Base-by-base conservation (phyloP, 2,888 invertebrate genomes). In the Sminthurinus aureus region DNA sequence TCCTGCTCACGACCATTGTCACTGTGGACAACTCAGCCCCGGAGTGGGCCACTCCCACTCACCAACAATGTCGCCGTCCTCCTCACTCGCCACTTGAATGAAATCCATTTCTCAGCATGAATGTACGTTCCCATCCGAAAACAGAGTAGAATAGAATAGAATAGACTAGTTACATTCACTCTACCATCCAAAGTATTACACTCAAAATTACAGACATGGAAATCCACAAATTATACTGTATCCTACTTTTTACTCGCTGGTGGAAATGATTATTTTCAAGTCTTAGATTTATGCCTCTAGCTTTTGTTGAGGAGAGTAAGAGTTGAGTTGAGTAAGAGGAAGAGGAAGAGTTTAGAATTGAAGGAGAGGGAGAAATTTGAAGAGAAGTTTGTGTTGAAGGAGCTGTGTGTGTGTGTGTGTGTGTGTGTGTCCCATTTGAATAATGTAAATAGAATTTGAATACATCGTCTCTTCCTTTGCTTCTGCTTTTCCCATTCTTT, bases 61-160 rank as follows among this genome's bases (percentile, higher is more conserved):
- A n/a, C 6, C 15, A n/a, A 69, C 69, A 24, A 69, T 50, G 51
- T n/a, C 50, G 9, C 8, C 67, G 1, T 20, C 26, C 58, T 76
- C 76, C 24, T 24, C 58, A 24, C 11, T 76, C 76, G 2, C n/a
- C 20, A 24, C 38, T 76, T 58, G 1, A 52, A 76, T 76, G 76
- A n/a, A n/a, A 76, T 18, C 20, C 20, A 76, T 58, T 76, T 76
- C 76, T 76, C 58, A 76, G 20, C 58, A 76, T 76, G 76, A 76
- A 76, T 58, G 76, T 76, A 51, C 52, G 76, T 76, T 12, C 2
- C 71, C 71, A n/a, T n/a, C n/a, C n/a, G n/a, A n/a, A n/a, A 73
- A 58, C 58, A 58, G 58, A 12, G 15, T 15, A 58, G 15, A 58
- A 58, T 12, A 58, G 15, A 9, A 58, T 12, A 9, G 15, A 58